Evolutionary conservation across 2,797 vertebrate species (phyloP).

Genomic region (Lutjanus argentimaculatus): DNA sequence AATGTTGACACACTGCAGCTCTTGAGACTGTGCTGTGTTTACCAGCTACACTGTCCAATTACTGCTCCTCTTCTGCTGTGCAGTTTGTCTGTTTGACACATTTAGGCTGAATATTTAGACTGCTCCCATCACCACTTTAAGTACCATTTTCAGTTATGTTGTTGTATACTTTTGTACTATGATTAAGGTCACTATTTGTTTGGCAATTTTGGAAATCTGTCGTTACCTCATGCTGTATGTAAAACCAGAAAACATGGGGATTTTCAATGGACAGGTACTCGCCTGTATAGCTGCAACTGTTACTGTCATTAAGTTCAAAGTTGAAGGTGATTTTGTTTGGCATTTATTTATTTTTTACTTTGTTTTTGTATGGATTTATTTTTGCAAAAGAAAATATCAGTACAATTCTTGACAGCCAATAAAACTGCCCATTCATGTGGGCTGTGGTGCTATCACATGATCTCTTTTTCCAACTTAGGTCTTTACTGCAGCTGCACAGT

Average conservation of each 20-base stretch:
- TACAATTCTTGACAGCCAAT: conserved; percentile 58
- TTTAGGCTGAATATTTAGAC: background rate
- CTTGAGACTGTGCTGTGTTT: background rate
- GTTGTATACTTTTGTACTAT: conserved; percentile 5
- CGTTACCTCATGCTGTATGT: conserved; percentile 55
- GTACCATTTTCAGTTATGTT: conserved; percentile 1
- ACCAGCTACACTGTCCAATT: conserved; percentile 13
- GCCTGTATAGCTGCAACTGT: conserved; percentile 27
- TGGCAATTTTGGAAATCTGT: conserved; percentile 22
- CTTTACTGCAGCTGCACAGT: conserved; percentile 22
- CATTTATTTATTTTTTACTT: conserved; percentile 73
- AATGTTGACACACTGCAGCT: background rate
- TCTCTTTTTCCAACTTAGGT: conserved; percentile 6
- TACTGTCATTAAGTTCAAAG: conserved; percentile 20
- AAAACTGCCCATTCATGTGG: conserved; percentile 63
- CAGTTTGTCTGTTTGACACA: background rate
- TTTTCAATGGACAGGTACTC: background rate
- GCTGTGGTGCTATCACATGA: conserved; percentile 74
- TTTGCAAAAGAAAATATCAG: conserved; percentile 44
- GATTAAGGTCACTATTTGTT: conserved; percentile 15
- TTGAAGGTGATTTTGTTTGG: conserved; percentile 49
- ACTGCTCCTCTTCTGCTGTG: conserved; percentile 4
- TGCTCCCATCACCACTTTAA: background rate
- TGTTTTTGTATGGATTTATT: conserved; percentile 60
- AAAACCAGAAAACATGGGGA: conserved; percentile 20